Percentiles rank a stretch among this genome's conserved stretches.
Evolutionary conservation across 2,888 invertebrate genomes (phyloP).

Genomic region (Ichneumon xanthorius): DNA sequence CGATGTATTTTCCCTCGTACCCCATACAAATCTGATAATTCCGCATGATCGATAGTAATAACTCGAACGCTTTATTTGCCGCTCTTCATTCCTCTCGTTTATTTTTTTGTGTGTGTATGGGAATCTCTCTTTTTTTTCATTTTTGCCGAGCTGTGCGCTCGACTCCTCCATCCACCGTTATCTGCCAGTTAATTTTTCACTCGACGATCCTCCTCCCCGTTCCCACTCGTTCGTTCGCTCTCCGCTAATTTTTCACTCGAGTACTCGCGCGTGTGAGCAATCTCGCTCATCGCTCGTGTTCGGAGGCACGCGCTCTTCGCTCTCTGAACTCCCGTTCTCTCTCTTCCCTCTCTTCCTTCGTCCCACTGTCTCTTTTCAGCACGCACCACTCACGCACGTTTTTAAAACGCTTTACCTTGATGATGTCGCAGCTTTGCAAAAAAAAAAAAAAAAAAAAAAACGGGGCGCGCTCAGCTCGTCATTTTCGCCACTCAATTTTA

Average conservation of each 20-base stretch:
- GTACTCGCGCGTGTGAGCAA: constrained; percentile 68
- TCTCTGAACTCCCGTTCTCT: constrained; percentile 31
- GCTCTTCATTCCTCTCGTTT: constrained; percentile 17
- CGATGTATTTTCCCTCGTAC: constrained; percentile 17
- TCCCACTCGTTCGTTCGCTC: constrained; percentile 41
- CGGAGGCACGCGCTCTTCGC: constrained; percentile 50
- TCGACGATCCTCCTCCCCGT: constrained; percentile 51
- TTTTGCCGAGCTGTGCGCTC: constrained; percentile 22
- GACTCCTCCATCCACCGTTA: constrained; percentile 40
- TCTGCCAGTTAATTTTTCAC: constrained; percentile 64
- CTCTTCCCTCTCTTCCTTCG: constrained; percentile 5
- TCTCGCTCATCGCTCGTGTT: constrained; percentile 67
- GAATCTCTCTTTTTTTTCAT: constrained; percentile 6
- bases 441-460: no score
- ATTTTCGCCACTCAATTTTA: constrained; percentile 47
- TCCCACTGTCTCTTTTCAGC: constrained; percentile 17
- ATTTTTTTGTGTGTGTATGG: neutral
- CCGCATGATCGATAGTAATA: constrained; percentile 54
- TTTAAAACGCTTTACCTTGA: constrained; percentile 47
- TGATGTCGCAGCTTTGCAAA: constrained; percentile 52
- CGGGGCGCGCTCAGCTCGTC: constrained; percentile 36
- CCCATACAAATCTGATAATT: constrained; percentile 48
- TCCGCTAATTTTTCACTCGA: constrained; percentile 67
- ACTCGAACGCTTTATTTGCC: constrained; percentile 48
- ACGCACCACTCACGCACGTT: constrained; percentile 66